A percentile compares a stretch with the other conserved stretches of the same genome.
Evolutionary conservation across 2,113 vertebrate genomes (phyloP).

Genomic region (Otis tarda): DNA sequence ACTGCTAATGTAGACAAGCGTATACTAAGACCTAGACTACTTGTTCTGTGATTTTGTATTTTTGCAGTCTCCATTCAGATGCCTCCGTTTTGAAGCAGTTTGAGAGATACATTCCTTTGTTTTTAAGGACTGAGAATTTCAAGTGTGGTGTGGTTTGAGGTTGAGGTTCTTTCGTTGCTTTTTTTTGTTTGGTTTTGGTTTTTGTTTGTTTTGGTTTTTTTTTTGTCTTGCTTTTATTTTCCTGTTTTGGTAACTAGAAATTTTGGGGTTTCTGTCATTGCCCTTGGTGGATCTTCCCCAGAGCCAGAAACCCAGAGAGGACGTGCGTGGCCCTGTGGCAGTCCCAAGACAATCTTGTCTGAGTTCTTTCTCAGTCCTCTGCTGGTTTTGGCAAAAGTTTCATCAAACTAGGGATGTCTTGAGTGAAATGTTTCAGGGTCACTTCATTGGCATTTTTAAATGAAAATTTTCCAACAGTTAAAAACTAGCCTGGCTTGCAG

Average conservation of each 20-base stretch:
- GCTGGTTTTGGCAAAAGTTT: background rate
- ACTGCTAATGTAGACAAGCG: background rate
- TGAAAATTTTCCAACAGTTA: background rate
- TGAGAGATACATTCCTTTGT: background rate
- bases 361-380: background rate
- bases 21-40: background rate
- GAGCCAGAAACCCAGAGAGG: background rate
- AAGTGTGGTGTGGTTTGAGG: background rate
- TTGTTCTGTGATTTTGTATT: background rate
- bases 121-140: background rate
- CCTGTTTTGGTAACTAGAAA: background rate
- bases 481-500: background rate
- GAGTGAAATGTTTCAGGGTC: background rate
- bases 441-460: background rate
- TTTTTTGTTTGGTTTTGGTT: background rate
- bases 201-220: rapidly evolving
- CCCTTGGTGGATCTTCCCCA: background rate
- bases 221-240: background rate
- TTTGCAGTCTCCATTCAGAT: background rate
- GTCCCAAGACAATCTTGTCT: background rate
- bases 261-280: background rate
- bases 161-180: too few relatives aligned
- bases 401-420: background rate
- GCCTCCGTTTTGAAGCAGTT: background rate
- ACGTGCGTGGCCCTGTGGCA: background rate